Conservation (phyloP, 92 coral and sea anemone species). For the Zoanthus gigantus region DNA sequence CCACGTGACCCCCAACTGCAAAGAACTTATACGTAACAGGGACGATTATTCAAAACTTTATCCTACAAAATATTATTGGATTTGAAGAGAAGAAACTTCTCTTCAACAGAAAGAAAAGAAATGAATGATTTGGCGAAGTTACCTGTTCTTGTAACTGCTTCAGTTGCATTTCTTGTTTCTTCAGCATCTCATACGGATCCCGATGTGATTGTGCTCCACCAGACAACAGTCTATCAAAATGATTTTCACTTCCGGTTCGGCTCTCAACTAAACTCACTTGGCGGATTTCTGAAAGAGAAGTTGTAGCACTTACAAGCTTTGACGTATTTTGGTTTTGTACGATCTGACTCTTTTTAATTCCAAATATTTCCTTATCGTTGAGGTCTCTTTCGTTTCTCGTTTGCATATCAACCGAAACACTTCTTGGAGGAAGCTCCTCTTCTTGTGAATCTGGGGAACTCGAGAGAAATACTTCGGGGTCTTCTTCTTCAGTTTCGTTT, state of each 20-base stretch:
- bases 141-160: constrained; percentile 81
- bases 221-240: background rate
- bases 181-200: constrained; percentile 73
- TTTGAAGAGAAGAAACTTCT: too few relatives aligned
- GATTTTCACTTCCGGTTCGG: background rate
- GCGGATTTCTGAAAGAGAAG: background rate
- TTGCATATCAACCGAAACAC: background rate
- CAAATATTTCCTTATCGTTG: background rate
- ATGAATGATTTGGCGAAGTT: background rate
- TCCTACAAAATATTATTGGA: too few relatives aligned
- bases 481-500: background rate
- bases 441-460: background rate
- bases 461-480: background rate
- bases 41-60: too few relatives aligned
- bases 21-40: too few relatives aligned
- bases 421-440: background rate
- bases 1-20: too few relatives aligned
- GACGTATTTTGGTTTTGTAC: background rate
- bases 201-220: constrained; percentile 28
- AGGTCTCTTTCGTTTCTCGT: background rate
- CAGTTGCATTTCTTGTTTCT: constrained; percentile 73
- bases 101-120: too few relatives aligned
- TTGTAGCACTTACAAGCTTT: background rate
- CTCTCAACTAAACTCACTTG: background rate
- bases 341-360: background rate